These are phyloP conservation scores for Acanthopagrus latus DNA, from an alignment of 2,797 vertebrate species.

Conservation along the genomic window DNA sequence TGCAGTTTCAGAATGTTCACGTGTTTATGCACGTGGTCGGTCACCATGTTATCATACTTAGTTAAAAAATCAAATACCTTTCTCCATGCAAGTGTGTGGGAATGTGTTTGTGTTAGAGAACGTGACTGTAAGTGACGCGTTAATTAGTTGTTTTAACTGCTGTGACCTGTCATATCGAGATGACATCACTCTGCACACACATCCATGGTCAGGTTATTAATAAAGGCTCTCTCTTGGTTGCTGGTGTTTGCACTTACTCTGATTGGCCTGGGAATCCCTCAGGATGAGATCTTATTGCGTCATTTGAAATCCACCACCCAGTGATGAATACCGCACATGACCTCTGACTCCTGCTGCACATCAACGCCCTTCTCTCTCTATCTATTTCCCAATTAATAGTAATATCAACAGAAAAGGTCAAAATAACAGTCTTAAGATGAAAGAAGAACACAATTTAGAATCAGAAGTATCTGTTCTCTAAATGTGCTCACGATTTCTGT, in stretches of 20 bases:
- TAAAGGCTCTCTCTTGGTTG: constrained; percentile 28
- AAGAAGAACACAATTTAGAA: constrained; percentile 1
- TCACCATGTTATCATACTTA: constrained; percentile 19
- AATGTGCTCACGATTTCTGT: background rate
- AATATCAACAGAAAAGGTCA: constrained; percentile 10
- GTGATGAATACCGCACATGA: constrained; percentile 33
- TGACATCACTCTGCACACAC: constrained; percentile 48
- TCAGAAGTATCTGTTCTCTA: background rate
- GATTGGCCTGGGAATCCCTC: constrained; percentile 38
- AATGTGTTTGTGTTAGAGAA: constrained; percentile 43
- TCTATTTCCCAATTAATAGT: constrained; percentile 22
- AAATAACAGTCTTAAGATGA: background rate
- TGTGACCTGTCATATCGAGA: constrained; percentile 44
- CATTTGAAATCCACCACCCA: constrained; percentile 59
- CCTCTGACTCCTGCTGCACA: constrained; percentile 37
- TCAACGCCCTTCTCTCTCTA: constrained; percentile 23
- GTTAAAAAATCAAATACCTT: constrained; percentile 20
- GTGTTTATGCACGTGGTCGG: constrained; percentile 15
- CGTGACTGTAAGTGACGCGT: constrained; percentile 31
- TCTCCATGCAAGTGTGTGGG: background rate
- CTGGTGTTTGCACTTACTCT: constrained; percentile 47
- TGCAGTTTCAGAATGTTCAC: constrained; percentile 6
- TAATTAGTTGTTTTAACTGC: constrained; percentile 55
- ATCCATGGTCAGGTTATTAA: constrained; percentile 40
- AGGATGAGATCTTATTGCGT: constrained; percentile 60